Percentiles rank a stretch among this genome's conserved stretches.
Evolutionary conservation across 1,140 invertebrate species (phyloP).

Genomic region (Fopius arisanus): DNA sequence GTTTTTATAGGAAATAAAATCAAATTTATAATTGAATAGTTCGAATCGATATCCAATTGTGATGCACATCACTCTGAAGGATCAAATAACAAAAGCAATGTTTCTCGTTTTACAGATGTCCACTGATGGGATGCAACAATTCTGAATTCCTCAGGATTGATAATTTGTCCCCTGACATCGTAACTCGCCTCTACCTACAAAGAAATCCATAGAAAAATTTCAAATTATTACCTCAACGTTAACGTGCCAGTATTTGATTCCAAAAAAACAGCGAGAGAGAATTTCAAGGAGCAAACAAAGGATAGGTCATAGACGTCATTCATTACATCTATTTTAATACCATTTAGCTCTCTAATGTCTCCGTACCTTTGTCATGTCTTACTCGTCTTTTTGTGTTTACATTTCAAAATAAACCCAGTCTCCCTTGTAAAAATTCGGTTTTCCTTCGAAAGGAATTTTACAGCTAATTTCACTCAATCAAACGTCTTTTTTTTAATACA

Average conservation of each 20-base stretch:
- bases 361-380: background rate
- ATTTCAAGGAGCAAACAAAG: background rate
- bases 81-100: background rate
- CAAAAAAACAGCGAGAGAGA: background rate
- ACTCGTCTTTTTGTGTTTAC: too few species aligned
- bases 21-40: too few species aligned
- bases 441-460: background rate
- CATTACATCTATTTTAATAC: background rate
- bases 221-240: too few species aligned
- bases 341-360: background rate
- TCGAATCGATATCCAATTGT: too few species aligned
- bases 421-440: too few species aligned
- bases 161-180: constrained; percentile 44
- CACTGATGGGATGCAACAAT: constrained; percentile 53
- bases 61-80: too few species aligned
- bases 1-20: too few species aligned
- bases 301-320: background rate
- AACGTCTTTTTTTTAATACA: background rate
- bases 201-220: background rate
- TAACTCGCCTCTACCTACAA: constrained; percentile 44
- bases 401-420: too few species aligned
- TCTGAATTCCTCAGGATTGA: constrained; percentile 41
- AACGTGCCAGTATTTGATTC: too few species aligned
- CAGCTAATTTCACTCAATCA: background rate
- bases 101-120: constrained; percentile 48